phyloP scores from a whole-genome alignment of 2,113 vertebrate species.

The Silurus meridionalis region DNA sequence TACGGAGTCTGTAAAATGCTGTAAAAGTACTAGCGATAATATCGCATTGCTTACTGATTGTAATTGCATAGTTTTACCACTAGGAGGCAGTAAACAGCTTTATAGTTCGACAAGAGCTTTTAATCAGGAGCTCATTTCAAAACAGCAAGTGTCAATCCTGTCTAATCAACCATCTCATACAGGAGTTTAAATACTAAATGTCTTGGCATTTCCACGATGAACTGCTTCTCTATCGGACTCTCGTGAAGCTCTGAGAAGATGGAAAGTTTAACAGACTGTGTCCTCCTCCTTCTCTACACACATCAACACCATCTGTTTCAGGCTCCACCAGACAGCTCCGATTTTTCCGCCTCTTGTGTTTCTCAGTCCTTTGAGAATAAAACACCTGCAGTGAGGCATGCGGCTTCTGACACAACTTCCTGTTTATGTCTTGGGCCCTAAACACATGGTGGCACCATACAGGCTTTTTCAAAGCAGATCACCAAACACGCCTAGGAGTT shows the following conservation, averaged over 20 bases:
- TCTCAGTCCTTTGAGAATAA: conserved; percentile 43
- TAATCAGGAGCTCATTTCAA: background rate
- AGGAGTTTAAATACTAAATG: background rate
- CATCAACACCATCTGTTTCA: conserved; percentile 53
- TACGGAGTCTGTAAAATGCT: too few species aligned
- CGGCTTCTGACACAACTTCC: conserved; percentile 23
- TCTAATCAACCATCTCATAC: background rate
- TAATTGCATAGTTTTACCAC: background rate
- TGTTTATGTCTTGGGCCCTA: conserved; percentile 31
- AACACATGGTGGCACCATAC: background rate
- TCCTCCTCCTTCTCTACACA: conserved; percentile 40
- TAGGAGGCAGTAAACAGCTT: conserved; percentile 25
- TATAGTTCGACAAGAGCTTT: background rate
- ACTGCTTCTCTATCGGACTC: background rate
- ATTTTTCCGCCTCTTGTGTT: conserved; percentile 44
- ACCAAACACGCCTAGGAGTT: background rate
- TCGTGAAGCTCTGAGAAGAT: background rate
- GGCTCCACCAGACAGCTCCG: conserved; percentile 35
- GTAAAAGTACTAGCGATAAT: too few species aligned
- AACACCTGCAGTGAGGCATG: conserved; percentile 52
- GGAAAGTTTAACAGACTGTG: conserved; percentile 50
- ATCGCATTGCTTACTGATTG: background rate
- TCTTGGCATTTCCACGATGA: background rate
- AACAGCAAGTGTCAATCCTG: background rate
- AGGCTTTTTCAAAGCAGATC: background rate